These are phyloP conservation scores for Ditylenchus weischeri DNA, from an alignment of 2,888 invertebrate species.

Conservation along the genomic window DNA sequence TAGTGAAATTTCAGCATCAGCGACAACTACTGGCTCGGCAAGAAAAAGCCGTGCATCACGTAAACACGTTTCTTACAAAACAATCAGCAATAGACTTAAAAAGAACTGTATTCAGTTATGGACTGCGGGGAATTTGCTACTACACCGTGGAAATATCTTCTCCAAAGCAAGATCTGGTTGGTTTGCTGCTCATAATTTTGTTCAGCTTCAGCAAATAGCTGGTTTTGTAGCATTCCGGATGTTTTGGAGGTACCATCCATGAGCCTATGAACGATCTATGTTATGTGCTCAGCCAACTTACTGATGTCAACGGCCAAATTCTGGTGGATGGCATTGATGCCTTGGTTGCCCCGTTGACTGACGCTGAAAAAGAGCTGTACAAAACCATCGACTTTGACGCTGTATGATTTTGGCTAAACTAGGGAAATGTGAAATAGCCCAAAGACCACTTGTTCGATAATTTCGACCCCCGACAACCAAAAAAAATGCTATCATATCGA, in stretches of 20 bases:
- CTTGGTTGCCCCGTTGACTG: conserved; percentile 70
- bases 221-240: conserved; percentile 69
- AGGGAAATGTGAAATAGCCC: too few relatives aligned
- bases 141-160: conserved; percentile 76
- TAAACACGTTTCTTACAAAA: conserved; percentile 65
- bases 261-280: conserved; percentile 89
- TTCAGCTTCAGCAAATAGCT: too few relatives aligned
- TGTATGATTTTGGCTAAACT: conserved; percentile 11
- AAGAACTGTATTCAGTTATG: conserved; percentile 9
- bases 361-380: conserved; percentile 67
- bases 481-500: too few relatives aligned
- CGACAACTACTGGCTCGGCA: conserved; percentile 97
- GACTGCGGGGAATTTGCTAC: conserved; percentile 70
- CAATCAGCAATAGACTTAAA: background rate
- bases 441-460: too few relatives aligned
- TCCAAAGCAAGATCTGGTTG: conserved; percentile 83
- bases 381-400: conserved; percentile 81
- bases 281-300: conserved; percentile 76
- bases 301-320: conserved; percentile 82
- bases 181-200: too few relatives aligned
- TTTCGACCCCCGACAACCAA: too few relatives aligned
- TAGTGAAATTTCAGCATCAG: conserved; percentile 80
- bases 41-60: conserved; percentile 90
- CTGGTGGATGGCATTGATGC: conserved; percentile 71
- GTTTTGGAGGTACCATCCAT: conserved; percentile 80